Evolutionary conservation across 2,113 vertebrate genomes (phyloP).

Genomic region (Athene cunicularia): DNA sequence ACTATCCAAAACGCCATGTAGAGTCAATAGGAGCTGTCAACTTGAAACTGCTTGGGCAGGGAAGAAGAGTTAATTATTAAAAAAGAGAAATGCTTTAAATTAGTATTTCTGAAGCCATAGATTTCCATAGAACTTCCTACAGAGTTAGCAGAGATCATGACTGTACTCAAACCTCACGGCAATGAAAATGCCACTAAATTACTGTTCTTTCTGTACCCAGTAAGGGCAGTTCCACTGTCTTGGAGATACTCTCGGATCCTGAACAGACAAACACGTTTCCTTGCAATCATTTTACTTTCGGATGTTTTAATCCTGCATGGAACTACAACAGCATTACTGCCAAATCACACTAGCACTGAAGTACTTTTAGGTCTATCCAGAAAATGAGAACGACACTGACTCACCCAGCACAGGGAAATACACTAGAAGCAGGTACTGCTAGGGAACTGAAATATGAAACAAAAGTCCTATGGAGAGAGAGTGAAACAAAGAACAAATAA

Average conservation of each 20-base stretch:
- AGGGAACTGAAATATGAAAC: neutral
- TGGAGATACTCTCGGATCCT: neutral
- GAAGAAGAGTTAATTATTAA: neutral
- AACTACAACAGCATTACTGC: neutral
- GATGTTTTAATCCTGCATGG: neutral
- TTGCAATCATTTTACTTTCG: neutral
- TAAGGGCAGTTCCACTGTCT: neutral
- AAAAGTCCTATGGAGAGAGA: neutral
- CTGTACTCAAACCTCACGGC: neutral
- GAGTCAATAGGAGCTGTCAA: neutral
- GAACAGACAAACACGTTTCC: neutral
- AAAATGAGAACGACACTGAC: neutral
- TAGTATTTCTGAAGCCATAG: neutral
- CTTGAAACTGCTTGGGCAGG: neutral
- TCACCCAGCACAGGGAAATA: neutral
- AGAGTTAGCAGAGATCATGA: neutral
- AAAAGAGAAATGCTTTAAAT: neutral
- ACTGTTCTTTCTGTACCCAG: neutral
- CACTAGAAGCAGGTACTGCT: neutral
- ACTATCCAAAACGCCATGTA: neutral
- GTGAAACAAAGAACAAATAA: neutral
- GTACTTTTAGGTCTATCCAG: neutral
- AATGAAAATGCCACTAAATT: neutral
- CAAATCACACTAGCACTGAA: neutral
- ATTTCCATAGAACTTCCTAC: neutral